Percentiles rank a stretch among this genome's conserved stretches.
Conservation (phyloP, 2,888 invertebrate genomes). For the Epirrhoe alternata region DNA sequence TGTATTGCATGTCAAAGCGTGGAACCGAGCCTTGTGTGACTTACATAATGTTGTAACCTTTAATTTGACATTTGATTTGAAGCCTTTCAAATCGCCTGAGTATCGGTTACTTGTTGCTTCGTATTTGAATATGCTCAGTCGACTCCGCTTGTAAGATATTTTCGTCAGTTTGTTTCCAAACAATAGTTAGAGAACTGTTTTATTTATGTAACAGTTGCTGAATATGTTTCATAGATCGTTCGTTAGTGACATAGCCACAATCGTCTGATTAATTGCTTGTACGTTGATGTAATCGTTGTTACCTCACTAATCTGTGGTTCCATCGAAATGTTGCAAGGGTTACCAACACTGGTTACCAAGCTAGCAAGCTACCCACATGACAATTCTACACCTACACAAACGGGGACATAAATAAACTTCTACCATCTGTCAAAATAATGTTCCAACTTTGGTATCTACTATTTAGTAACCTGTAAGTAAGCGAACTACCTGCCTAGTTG, state of each 20-base stretch:
- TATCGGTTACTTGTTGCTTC: conserved; percentile 67
- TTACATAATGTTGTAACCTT: conserved; percentile 77
- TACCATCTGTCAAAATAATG: conserved; percentile 37
- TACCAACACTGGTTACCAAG: neutral
- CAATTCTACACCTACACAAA: conserved; percentile 39
- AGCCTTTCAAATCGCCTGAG: conserved; percentile 62
- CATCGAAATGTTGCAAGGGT: conserved; percentile 35
- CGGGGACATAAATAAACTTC: conserved; percentile 33
- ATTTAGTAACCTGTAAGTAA: too few relatives aligned
- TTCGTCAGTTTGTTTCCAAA: conserved; percentile 58
- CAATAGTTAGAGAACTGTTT: conserved; percentile 43
- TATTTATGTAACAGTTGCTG: conserved; percentile 42
- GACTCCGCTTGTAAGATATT: conserved; percentile 48
- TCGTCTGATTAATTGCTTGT: conserved; percentile 37
- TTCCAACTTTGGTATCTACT: conserved; percentile 24
- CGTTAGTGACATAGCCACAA: conserved; percentile 48
- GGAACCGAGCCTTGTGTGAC: conserved; percentile 52
- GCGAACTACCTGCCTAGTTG: conserved; percentile 6
- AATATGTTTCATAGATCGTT: conserved; percentile 47
- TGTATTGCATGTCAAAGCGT: conserved; percentile 65
- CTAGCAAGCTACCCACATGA: conserved; percentile 29
- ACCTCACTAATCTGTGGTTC: conserved; percentile 22
- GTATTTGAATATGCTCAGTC: conserved; percentile 46
- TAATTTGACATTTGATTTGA: conserved; percentile 73
- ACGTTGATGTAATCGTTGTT: conserved; percentile 23